Evolutionary conservation across 2,113 vertebrate genomes (phyloP).

Genomic region (Oxygymnocypris stewartii): DNA sequence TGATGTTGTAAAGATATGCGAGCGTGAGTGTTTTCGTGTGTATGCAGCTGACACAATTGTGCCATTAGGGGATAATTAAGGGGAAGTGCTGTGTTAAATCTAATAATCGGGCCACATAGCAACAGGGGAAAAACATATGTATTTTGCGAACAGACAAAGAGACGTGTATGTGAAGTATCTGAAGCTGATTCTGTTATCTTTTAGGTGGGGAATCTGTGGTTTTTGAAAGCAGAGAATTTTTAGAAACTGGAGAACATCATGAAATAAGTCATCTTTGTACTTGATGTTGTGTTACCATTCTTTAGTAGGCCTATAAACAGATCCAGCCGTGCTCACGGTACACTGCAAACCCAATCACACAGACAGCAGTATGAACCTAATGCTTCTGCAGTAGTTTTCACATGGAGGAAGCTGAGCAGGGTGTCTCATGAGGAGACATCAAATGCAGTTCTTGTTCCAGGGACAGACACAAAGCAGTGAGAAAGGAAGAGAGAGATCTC

Average conservation of each 20-base stretch:
- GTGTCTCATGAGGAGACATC: slow-evolving; percentile 13
- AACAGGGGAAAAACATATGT: slow-evolving; percentile 1
- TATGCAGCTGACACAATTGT: slow-evolving; percentile 39
- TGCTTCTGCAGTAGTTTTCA: slow-evolving; percentile 21
- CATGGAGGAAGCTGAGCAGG: slow-evolving; percentile 25
- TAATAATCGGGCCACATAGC: slow-evolving; percentile 15
- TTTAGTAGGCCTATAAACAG: slow-evolving; percentile 12
- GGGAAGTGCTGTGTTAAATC: slow-evolving; percentile 33
- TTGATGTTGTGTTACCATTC: neutral
- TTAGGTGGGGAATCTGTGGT: neutral
- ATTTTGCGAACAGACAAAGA: neutral
- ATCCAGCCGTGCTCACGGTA: slow-evolving; percentile 18
- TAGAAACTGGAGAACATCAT: slow-evolving; percentile 13
- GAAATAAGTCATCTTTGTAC: neutral
- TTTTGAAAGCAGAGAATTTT: neutral
- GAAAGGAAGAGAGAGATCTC: slow-evolving; percentile 19
- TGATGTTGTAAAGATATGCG: slow-evolving; percentile 8
- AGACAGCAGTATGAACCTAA: slow-evolving; percentile 18
- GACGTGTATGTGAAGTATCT: neutral
- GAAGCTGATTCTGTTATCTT: neutral
- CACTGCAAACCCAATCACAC: slow-evolving; percentile 28
- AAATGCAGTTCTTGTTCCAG: slow-evolving; percentile 22
- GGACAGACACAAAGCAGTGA: neutral
- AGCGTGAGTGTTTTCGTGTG: slow-evolving; percentile 9
- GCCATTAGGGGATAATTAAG: slow-evolving; percentile 37